These are phyloP conservation scores for Dermatemys mawii DNA, from an alignment of 2,113 vertebrate species.

Conservation along the genomic window DNA sequence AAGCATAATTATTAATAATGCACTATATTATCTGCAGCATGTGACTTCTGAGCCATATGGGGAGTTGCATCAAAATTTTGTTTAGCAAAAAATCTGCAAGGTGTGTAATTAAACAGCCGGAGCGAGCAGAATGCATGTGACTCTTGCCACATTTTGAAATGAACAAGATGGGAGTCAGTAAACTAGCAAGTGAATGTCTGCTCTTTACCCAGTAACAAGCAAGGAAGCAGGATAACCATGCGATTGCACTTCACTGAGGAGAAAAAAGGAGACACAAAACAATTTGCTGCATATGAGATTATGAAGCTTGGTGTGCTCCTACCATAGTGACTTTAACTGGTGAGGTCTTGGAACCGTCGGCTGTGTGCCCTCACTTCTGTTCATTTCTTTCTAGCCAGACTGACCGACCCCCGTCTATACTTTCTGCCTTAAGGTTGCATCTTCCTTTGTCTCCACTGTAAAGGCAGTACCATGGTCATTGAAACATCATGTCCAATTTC, in stretches of 20 bases:
- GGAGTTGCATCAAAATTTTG: fast-evolving
- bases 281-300: fast-evolving
- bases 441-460: background rate
- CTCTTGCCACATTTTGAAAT: background rate
- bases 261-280: fast-evolving
- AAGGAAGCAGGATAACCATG: fast-evolving
- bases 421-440: background rate
- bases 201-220: background rate
- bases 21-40: fast-evolving
- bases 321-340: background rate
- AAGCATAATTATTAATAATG: background rate
- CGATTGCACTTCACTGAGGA: fast-evolving
- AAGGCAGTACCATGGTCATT: conserved; percentile 42
- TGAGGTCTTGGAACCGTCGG: fast-evolving
- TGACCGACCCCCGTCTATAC: background rate
- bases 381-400: background rate
- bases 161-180: fast-evolving
- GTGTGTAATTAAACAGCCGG: fast-evolving
- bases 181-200: fast-evolving
- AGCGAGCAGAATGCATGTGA: fast-evolving
- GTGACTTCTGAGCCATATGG: fast-evolving
- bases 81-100: fast-evolving
- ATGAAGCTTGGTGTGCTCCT: fast-evolving
- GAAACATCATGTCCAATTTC: conserved; percentile 67
- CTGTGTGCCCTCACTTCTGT: background rate